Evolutionary conservation across 2,797 vertebrate species (phyloP).

Genomic region (Botia almorhae): DNA sequence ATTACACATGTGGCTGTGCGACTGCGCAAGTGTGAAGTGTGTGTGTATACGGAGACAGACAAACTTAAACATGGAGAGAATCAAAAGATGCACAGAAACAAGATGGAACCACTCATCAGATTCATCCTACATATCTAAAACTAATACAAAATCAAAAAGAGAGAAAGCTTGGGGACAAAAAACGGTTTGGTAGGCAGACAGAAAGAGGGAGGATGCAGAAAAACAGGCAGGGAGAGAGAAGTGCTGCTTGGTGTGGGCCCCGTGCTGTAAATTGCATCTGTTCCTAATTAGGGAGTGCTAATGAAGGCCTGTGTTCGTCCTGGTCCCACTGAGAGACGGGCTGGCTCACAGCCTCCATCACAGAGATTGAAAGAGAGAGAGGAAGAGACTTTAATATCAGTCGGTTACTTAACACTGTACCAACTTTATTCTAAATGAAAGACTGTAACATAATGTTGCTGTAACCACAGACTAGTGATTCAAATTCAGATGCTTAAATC

Average conservation of each 20-base stretch:
- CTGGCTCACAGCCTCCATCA: conserved; percentile 68
- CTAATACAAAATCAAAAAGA: background rate
- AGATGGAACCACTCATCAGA: background rate
- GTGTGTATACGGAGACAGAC: conserved; percentile 29
- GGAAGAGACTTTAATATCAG: conserved; percentile 48
- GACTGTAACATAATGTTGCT: conserved; percentile 14
- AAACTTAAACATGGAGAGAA: conserved; percentile 10
- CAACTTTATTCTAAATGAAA: conserved; percentile 32
- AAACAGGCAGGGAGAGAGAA: conserved; percentile 47
- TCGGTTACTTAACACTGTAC: conserved; percentile 36
- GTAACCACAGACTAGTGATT: background rate
- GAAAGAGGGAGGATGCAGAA: conserved; percentile 30
- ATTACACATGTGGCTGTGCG: conserved; percentile 61
- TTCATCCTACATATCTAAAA: background rate
- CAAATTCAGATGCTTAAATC: background rate
- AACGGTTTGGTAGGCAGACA: conserved; percentile 20
- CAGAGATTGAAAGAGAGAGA: conserved; percentile 51
- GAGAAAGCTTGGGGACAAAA: conserved; percentile 18
- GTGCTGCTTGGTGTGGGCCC: conserved; percentile 58
- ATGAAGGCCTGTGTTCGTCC: conserved; percentile 80
- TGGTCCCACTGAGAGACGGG: conserved; percentile 67
- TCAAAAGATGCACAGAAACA: background rate
- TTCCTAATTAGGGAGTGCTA: conserved; percentile 85
- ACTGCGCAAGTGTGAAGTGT: conserved; percentile 43
- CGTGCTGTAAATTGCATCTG: conserved; percentile 78